A percentile compares a stretch with the other conserved stretches of the same genome.
These are phyloP conservation scores for Chelidonichthys spinosus DNA, from an alignment of 2,797 vertebrate genomes.

Conservation along the genomic window DNA sequence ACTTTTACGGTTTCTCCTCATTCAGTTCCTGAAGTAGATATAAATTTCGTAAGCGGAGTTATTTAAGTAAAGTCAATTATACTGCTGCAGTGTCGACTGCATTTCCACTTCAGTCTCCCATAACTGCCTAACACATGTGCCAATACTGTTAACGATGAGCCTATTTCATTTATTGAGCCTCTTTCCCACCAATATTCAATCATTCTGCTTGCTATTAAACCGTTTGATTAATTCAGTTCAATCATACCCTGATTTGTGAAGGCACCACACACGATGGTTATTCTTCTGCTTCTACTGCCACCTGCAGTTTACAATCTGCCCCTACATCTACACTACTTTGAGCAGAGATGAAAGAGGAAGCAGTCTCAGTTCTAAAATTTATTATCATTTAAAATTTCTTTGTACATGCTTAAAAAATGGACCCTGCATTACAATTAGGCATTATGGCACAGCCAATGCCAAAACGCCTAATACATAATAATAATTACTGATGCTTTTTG, in stretches of 20 bases:
- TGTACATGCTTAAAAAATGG: not conserved
- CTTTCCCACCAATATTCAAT: not conserved
- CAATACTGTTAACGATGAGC: not conserved
- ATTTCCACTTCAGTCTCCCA: not conserved
- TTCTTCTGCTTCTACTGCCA: conserved; percentile 63
- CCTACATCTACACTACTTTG: conserved; percentile 37
- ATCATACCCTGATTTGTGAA: conserved; percentile 17
- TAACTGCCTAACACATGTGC: conserved; percentile 10
- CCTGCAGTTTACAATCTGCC: conserved; percentile 50
- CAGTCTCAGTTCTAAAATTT: not conserved
- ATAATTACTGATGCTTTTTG: not conserved
- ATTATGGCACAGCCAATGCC: fast-evolving
- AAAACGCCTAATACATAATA: not conserved
- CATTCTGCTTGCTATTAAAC: conserved; percentile 4
- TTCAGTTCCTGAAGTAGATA: conserved; percentile 22
- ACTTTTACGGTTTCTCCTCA: conserved; percentile 16
- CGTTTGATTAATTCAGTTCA: conserved; percentile 8
- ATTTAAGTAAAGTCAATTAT: conserved; percentile 28
- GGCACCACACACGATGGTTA: not conserved
- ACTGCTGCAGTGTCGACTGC: not conserved
- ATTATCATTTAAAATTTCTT: not conserved
- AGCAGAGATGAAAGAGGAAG: not conserved
- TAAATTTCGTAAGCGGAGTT: conserved; percentile 23
- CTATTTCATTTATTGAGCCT: conserved; percentile 3
- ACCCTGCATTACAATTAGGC: not conserved